These are phyloP conservation scores for Philonicus albiceps DNA, from an alignment of 2,888 invertebrate genomes.

Conservation along the genomic window DNA sequence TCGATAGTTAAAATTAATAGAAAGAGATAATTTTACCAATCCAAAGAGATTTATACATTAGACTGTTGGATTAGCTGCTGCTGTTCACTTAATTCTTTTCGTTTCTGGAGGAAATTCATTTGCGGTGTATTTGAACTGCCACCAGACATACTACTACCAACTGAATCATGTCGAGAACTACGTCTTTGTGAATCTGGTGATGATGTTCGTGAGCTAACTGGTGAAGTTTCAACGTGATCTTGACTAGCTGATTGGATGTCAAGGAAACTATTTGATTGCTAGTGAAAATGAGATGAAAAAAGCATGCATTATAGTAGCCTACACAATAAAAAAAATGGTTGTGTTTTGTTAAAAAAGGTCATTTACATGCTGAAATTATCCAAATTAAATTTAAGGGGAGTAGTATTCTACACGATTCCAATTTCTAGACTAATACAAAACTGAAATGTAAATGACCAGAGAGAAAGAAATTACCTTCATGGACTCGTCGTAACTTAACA, in stretches of 20 bases:
- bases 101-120: slow-evolving; percentile 66
- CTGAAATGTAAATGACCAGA: background rate
- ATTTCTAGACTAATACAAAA: background rate
- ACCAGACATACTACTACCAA: slow-evolving; percentile 57
- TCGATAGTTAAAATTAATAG: background rate
- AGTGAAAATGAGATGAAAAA: slow-evolving; percentile 10
- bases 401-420: background rate
- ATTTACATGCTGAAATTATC: background rate
- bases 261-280: slow-evolving; percentile 63
- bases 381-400: background rate
- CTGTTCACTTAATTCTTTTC: slow-evolving; percentile 60
- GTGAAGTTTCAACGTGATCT: slow-evolving; percentile 63
- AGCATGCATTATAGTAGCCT: slow-evolving; percentile 9
- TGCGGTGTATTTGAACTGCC: slow-evolving; percentile 64
- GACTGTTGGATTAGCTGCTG: slow-evolving; percentile 53
- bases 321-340: background rate
- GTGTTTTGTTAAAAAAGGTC: background rate
- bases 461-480: slow-evolving; percentile 65
- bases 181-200: slow-evolving; percentile 66
- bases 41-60: slow-evolving; percentile 10
- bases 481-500: slow-evolving; percentile 80
- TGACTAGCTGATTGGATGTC: slow-evolving; percentile 60
- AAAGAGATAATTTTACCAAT: background rate
- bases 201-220: slow-evolving; percentile 67
- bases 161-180: slow-evolving; percentile 58